Evolutionary conservation across 2,113 vertebrate species (phyloP).

Genomic region (Nerophis ophidion): DNA sequence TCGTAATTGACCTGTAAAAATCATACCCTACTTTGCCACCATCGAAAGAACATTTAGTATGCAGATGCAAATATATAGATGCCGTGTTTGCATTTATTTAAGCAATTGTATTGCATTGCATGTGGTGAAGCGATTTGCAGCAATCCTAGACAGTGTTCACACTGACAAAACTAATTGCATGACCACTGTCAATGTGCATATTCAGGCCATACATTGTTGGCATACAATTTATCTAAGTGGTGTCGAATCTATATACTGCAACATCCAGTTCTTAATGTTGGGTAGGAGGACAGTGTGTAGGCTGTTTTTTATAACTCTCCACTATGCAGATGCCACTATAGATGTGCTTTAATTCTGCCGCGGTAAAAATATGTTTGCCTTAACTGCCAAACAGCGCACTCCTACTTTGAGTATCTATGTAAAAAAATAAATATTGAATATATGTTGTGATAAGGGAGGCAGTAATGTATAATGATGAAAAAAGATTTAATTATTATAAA

Average conservation of each 20-base stretch:
- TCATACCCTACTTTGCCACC: neutral
- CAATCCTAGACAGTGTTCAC: slow-evolving; percentile 13
- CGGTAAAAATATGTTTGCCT: slow-evolving; percentile 55
- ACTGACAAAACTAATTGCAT: slow-evolving; percentile 40
- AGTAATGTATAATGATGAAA: slow-evolving; percentile 19
- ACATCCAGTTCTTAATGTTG: slow-evolving; percentile 45
- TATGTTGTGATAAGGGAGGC: slow-evolving; percentile 29
- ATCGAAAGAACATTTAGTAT: neutral
- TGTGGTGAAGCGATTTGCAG: slow-evolving; percentile 16
- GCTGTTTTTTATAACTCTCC: slow-evolving; percentile 63
- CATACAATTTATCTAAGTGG: slow-evolving; percentile 28
- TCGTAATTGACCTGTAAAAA: neutral
- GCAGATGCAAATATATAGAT: neutral
- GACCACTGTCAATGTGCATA: slow-evolving; percentile 49
- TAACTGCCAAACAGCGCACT: slow-evolving; percentile 45
- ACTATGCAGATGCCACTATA: slow-evolving; percentile 27
- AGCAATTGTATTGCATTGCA: slow-evolving; percentile 4
- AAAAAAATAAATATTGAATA: neutral
- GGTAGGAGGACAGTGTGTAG: slow-evolving; percentile 65
- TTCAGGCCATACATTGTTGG: slow-evolving; percentile 48
- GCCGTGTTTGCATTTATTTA: slow-evolving; percentile 9
- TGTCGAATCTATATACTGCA: slow-evolving; percentile 49
- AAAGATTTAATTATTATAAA: slow-evolving; percentile 35
- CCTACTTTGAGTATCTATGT: neutral
- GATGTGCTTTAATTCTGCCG: slow-evolving; percentile 46